phyloP scores from a whole-genome alignment of 1,140 invertebrate genomes.

The Micrasema minimum region DNA sequence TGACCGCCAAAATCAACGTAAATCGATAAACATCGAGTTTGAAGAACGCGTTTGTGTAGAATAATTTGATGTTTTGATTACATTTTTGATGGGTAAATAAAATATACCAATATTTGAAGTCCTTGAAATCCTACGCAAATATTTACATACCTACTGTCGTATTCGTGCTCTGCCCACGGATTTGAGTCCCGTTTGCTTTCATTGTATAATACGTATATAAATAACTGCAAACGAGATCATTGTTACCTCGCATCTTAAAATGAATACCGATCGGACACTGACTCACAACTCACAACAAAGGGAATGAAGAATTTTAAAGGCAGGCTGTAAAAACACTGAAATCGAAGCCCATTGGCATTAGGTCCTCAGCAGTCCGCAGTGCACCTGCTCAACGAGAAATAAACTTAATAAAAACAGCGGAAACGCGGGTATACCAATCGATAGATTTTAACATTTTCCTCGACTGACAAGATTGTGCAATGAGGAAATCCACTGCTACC shows the following conservation, averaged over 20 bases:
- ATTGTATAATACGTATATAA: too few relatives aligned
- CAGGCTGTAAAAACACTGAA: conserved; percentile 11
- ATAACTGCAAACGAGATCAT: conserved; percentile 36
- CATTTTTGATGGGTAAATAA: neutral
- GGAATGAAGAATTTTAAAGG: conserved; percentile 8
- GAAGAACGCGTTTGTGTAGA: neutral
- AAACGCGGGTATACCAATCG: conserved; percentile 11
- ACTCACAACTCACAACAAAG: conserved; percentile 18
- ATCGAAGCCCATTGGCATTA: conserved; percentile 25
- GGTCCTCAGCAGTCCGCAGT: neutral
- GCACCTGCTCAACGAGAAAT: conserved; percentile 17
- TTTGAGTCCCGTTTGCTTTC: conserved; percentile 19
- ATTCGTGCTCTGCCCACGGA: neutral
- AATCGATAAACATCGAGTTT: neutral
- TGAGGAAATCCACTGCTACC: too few relatives aligned
- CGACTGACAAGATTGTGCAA: neutral
- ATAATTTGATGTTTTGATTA: conserved; percentile 1
- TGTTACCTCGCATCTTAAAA: conserved; percentile 32
- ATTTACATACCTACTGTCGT: neutral
- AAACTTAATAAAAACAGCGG: conserved; percentile 10
- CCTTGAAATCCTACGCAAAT: conserved; percentile 10
- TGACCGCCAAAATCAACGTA: neutral
- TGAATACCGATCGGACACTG: conserved; percentile 14
- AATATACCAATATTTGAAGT: neutral
- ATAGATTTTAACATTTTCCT: conserved; percentile 1